Evolutionary conservation across 2,888 invertebrate genomes (phyloP).

Genomic region (Lasioglossum oenotherae): DNA sequence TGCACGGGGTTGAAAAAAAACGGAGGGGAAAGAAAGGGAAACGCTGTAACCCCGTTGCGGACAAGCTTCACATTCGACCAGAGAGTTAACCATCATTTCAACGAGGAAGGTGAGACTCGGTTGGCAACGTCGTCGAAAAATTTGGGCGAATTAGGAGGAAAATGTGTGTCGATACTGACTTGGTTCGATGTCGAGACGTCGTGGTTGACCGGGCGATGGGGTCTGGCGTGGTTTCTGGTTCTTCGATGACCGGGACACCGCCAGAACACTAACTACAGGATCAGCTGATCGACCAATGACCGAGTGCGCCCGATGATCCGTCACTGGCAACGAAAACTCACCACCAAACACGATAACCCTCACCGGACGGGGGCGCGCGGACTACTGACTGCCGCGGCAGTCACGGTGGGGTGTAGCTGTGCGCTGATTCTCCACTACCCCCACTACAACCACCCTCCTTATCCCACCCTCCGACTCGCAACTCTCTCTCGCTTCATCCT

Average conservation of each 20-base stretch:
- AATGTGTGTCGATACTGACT: constrained; percentile 9
- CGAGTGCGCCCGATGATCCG: constrained; percentile 41
- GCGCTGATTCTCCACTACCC: constrained; percentile 55
- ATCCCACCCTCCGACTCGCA: constrained; percentile 25
- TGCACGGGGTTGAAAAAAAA: constrained; percentile 31
- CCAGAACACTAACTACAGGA: constrained; percentile 28
- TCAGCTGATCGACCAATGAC: constrained; percentile 60
- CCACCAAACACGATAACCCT: constrained; percentile 75
- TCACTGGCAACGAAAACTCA: constrained; percentile 39
- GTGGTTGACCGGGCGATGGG: not conserved
- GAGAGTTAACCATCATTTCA: not conserved
- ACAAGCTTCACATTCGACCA: not conserved
- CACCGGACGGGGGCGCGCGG: constrained; percentile 82
- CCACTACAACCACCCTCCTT: constrained; percentile 35
- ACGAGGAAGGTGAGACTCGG: not conserved
- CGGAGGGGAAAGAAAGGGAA: constrained; percentile 36
- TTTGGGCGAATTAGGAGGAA: not conserved
- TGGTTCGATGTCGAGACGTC: not conserved
- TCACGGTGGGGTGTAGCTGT: constrained; percentile 79
- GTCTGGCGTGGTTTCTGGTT: not conserved
- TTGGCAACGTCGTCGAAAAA: not conserved
- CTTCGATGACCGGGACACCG: constrained; percentile 4
- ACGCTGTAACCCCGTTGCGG: constrained; percentile 23
- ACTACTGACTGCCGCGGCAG: constrained; percentile 77
- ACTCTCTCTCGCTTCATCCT: constrained; percentile 32